Percentiles rank a stretch among this genome's conserved stretches.
phyloP scores from a whole-genome alignment of 2,797 vertebrate species.

The Lepus townsendii region DNA sequence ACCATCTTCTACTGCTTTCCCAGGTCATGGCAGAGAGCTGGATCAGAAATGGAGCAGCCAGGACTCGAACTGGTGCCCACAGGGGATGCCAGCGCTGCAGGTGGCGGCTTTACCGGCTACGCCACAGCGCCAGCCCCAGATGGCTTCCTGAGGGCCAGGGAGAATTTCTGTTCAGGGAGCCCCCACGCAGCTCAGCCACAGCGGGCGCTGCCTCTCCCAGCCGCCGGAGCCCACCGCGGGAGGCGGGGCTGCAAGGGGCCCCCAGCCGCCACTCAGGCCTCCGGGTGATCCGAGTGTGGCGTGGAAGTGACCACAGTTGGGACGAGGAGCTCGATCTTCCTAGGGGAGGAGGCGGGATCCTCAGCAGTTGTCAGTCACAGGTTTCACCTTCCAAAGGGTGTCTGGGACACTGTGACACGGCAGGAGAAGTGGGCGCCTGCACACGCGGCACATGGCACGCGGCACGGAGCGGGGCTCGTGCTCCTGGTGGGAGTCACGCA shows the following conservation, averaged over 20 bases:
- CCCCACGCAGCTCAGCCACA: accelerated
- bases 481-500: accelerated
- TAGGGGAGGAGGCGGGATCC: accelerated
- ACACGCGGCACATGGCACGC: accelerated
- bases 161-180: accelerated
- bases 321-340: accelerated
- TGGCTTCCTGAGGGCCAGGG: neutral
- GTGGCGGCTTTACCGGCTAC: too few relatives aligned
- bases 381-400: accelerated
- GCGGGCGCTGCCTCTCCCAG: neutral
- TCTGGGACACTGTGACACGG: accelerated
- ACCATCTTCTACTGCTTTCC: too few relatives aligned
- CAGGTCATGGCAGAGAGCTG: too few relatives aligned
- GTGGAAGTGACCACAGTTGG: neutral
- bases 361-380: neutral
- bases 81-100: too few relatives aligned
- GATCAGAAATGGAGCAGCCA: too few relatives aligned
- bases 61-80: too few relatives aligned
- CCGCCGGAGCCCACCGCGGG: too few relatives aligned
- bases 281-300: accelerated
- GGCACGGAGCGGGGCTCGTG: accelerated
- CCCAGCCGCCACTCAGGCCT: neutral
- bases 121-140: too few relatives aligned
- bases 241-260: too few relatives aligned
- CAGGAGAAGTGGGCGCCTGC: accelerated